These are phyloP conservation scores for Astyanax mexicanus DNA, from an alignment of 2,797 vertebrate species.

Conservation along the genomic window DNA sequence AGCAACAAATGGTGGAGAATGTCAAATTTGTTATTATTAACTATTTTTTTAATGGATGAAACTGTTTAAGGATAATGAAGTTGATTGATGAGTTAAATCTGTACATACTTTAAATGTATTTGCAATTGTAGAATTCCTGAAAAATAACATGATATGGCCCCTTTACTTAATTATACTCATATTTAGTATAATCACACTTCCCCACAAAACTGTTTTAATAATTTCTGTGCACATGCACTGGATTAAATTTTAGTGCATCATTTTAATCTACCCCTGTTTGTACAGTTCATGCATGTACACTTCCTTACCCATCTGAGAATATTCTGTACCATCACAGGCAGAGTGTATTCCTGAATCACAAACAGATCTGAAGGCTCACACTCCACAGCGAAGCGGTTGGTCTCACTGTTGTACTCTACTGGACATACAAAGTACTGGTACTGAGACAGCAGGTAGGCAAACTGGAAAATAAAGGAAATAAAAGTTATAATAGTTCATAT, in stretches of 20 bases:
- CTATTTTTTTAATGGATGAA: too few species aligned
- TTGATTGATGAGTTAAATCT: too few species aligned
- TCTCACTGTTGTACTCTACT: constrained; percentile 91
- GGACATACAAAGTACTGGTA: constrained; percentile 96
- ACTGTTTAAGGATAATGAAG: too few species aligned
- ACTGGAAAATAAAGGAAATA: constrained; percentile 72
- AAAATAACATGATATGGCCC: too few species aligned
- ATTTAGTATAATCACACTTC: neutral
- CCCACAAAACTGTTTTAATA: neutral
- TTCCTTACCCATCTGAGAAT: constrained; percentile 83
- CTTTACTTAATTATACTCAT: too few species aligned
- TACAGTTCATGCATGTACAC: neutral
- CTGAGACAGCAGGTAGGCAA: constrained; percentile 89
- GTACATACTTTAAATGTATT: too few species aligned
- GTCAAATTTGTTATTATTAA: too few species aligned
- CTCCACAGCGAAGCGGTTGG: constrained; percentile 88
- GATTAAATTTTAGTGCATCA: too few species aligned
- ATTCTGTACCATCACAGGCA: constrained; percentile 82
- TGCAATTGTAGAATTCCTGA: too few species aligned
- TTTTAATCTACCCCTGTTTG: neutral
- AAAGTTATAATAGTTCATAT: neutral
- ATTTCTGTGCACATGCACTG: neutral
- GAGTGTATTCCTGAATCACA: constrained; percentile 87
- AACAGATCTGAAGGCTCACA: constrained; percentile 93
- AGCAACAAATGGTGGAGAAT: too few species aligned